Percentiles rank a stretch among this genome's conserved stretches.
phyloP scores from a whole-genome alignment of 2,888 invertebrate genomes.

The Geotrupes spiniger region DNA sequence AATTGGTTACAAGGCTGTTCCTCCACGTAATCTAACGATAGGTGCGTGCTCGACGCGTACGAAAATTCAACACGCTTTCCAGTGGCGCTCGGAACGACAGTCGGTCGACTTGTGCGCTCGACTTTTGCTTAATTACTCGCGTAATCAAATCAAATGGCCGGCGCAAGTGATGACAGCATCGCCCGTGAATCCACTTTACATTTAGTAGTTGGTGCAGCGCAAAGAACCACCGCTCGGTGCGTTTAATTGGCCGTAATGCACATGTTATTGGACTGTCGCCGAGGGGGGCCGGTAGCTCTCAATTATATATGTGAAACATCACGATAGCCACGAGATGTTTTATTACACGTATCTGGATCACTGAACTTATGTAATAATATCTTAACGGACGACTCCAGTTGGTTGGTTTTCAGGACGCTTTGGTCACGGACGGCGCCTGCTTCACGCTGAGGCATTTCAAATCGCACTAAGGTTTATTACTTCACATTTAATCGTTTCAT shows the following conservation, averaged over 20 bases:
- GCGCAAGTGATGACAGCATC: conserved; percentile 32
- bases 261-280: conserved; percentile 38
- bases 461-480: no score
- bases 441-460: no score
- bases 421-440: no score
- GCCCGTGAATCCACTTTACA: conserved; percentile 29
- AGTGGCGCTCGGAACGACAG: no score
- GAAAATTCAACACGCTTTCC: not conserved
- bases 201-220: conserved; percentile 18
- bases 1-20: no score
- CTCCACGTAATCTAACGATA: no score
- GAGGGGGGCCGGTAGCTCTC: conserved; percentile 27
- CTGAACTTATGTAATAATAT: conserved; percentile 10
- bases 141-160: conserved; percentile 22
- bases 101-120: no score
- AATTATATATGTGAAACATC: conserved; percentile 12
- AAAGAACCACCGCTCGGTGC: conserved; percentile 25
- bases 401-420: no score
- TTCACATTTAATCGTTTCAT: no score
- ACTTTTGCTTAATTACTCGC: conserved; percentile 17
- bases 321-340: conserved; percentile 9
- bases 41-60: not conserved
- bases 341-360: conserved; percentile 16
- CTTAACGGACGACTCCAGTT: no score
- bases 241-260: conserved; percentile 38